These are phyloP conservation scores for Aphaenogaster floridana DNA, from an alignment of 1,140 invertebrate species.

Conservation along the genomic window DNA sequence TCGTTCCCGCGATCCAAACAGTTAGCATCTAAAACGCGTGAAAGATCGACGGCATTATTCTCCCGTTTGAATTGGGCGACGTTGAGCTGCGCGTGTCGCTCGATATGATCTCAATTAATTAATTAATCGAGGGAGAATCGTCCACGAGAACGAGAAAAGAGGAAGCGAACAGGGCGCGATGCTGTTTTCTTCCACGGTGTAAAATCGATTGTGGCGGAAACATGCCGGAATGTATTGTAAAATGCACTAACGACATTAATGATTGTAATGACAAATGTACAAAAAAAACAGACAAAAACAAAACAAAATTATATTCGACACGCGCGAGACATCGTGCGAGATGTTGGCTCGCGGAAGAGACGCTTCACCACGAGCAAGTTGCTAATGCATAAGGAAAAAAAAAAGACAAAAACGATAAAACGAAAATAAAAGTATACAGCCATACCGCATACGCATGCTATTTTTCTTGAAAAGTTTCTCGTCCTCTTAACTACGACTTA, in stretches of 20 bases:
- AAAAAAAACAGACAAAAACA: slow-evolving; percentile 51
- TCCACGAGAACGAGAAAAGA: slow-evolving; percentile 46
- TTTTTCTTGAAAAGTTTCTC: slow-evolving; percentile 55
- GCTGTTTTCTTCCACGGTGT: slow-evolving; percentile 48
- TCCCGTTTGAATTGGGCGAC: slow-evolving; percentile 12
- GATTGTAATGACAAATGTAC: slow-evolving; percentile 67
- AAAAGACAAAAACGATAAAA: slow-evolving; percentile 48
- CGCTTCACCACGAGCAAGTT: slow-evolving; percentile 25
- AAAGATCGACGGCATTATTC: neutral
- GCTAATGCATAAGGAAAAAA: slow-evolving; percentile 48
- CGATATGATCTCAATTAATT: slow-evolving; percentile 38
- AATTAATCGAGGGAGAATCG: slow-evolving; percentile 20
- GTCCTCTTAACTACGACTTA: slow-evolving; percentile 23
- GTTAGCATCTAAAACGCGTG: neutral
- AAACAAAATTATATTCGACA: slow-evolving; percentile 24
- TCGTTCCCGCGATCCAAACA: neutral
- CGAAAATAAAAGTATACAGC: slow-evolving; percentile 66
- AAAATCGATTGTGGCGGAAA: slow-evolving; percentile 38
- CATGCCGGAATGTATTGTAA: slow-evolving; percentile 68
- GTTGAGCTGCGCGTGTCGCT: slow-evolving; percentile 1
- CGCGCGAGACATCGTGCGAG: slow-evolving; percentile 36
- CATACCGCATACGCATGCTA: slow-evolving; percentile 47
- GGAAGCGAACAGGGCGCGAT: slow-evolving; percentile 24
- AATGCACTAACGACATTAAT: slow-evolving; percentile 73
- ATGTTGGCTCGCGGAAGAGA: slow-evolving; percentile 52